Evolutionary conservation across 2,113 vertebrate genomes (phyloP), one percentile per base, ranked within the genome.

Genomic region (Cichladusa arquata): DNA sequence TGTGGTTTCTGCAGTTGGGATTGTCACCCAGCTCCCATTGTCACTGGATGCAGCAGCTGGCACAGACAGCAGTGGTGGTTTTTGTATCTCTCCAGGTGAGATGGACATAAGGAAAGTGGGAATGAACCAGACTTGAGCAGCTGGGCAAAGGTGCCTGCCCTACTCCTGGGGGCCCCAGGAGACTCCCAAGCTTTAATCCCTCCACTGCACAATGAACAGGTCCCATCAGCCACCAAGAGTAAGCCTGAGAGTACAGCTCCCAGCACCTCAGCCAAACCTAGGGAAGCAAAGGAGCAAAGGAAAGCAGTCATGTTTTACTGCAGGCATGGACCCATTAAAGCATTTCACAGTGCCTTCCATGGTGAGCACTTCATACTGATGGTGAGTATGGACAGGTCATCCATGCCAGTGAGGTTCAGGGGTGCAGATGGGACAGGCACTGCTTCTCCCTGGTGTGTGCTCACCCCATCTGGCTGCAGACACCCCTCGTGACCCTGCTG

Each of bases 1-100:
- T 47, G 77, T 34, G 48, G 28, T 34, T 81, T 62, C 76, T 87
- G 73, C 56, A 60, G 48, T 16, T 88, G 94, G 73, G 95, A 84
- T 74, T 93, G 93, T 96, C 42, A 45, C 73, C 81, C 2, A 25
- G 14, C 11, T 81, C 34, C 58, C 64, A 8, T 2, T 5, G 0
- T n/a, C 42, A 54, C 77, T 45, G 53, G 8, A 54, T 4, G 2
- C 3, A 76, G 73, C 18, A 51, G 51, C 38, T 61, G 58, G 47
- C 42, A 77, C 24, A 62, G n/a, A 25, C 51, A 48, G 69, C 0
- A 4, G 2, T 31, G 31, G 23, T 0, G 1, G 23, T 13, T 69
- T 86, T 81, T 38, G 2, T 0, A 34, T 44, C 60, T 19, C 16
- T 12, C 40, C n/a, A 53, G 51, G 47, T 44, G 66, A 29, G 19